Percentiles rank a stretch among this genome's conserved stretches.
These are phyloP conservation scores for Propsilocerus akamusi DNA, from an alignment of 1,140 invertebrate species.

Conservation along the genomic window DNA sequence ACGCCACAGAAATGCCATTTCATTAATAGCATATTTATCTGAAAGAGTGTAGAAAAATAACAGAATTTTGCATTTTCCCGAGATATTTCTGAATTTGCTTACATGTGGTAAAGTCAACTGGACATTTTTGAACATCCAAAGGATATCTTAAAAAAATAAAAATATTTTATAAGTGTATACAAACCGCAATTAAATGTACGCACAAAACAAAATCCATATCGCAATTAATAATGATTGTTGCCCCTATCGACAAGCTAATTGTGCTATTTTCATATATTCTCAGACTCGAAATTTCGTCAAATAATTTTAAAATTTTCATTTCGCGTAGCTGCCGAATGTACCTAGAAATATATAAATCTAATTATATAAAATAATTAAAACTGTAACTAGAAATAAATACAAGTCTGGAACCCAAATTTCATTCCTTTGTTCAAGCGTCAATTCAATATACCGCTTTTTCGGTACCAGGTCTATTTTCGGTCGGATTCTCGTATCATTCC, in stretches of 20 bases:
- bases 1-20: slow-evolving; percentile 35
- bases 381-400: background rate
- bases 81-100: slow-evolving; percentile 18
- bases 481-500: slow-evolving; percentile 30
- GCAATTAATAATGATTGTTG: slow-evolving; percentile 37
- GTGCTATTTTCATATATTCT: slow-evolving; percentile 34
- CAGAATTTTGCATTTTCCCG: slow-evolving; percentile 6
- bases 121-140: slow-evolving; percentile 36
- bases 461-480: background rate
- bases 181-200: background rate
- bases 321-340: slow-evolving; percentile 37
- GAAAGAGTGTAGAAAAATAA: slow-evolving; percentile 10
- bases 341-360: background rate
- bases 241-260: slow-evolving; percentile 36
- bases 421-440: slow-evolving; percentile 7
- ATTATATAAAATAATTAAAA: background rate
- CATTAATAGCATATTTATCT: slow-evolving; percentile 36
- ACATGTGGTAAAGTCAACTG: slow-evolving; percentile 40
- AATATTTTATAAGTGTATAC: background rate
- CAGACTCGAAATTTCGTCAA: slow-evolving; percentile 36
- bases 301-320: slow-evolving; percentile 32
- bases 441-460: slow-evolving; percentile 6
- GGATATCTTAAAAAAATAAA: slow-evolving; percentile 17
- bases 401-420: slow-evolving; percentile 7
- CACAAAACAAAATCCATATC: slow-evolving; percentile 38